Evolutionary conservation across 2,113 vertebrate species (phyloP), one percentile per base, ranked within the genome.

Genomic region (Danio rerio): DNA sequence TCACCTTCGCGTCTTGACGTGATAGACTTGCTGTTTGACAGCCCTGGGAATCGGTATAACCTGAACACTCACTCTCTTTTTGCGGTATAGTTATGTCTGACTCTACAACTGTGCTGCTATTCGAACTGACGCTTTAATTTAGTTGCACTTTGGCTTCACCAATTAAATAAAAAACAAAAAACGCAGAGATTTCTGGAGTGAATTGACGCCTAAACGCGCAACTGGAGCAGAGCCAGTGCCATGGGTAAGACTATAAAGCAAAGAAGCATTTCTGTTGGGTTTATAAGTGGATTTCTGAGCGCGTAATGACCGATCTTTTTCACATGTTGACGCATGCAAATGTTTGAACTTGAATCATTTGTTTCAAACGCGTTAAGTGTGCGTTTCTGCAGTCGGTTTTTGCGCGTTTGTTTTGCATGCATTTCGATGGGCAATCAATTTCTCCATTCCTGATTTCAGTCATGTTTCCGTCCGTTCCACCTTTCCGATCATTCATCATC

Each of bases 161-260:
- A 82, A 43, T 31, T 31, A 31, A 31, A 31, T 31, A 31, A 31
- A 31, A 62, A 20, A 68, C 1, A 31, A 31, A 62, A 20, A 68
- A 69, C 76, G 70, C 58, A 56, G 77, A 80, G 12, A 75, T 83
- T 52, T 59, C 65, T 49, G 49, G 21, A 58, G 42, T 50, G 74
- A 63, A 62, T 31, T 21, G 12, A 40, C 45, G 15, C 21, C 7
- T 62, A 16, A 47, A 77, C 56, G 20, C 40, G 9, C 63, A 77
- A 15, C 73, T 77, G 85, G 78, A 81, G 40, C 18, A 68, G 62
- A 76, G 13, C 42, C 45, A 59, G 58, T 75, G 73, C 69, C 78
- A 86, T 86, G 85, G 85, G 85, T 86, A 81, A 86, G 85, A 77
- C 31, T 11, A 55, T 20, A 7, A 58, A 45, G 21, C 16, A 9